phyloP scores from a whole-genome alignment of 2,888 invertebrate genomes.

The Stegana nigrithorax region DNA sequence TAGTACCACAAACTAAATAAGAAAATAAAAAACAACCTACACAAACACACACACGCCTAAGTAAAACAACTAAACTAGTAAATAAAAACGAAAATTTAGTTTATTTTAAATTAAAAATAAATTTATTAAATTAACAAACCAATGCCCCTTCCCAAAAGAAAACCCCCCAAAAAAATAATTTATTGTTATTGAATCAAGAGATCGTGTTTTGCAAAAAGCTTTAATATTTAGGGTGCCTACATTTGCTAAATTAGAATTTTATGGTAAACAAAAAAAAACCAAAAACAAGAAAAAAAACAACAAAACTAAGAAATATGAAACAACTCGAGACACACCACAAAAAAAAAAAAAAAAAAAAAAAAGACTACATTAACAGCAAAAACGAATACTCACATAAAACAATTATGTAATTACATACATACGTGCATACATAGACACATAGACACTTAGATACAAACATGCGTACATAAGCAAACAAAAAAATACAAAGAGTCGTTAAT shows the following conservation, averaged over 20 bases:
- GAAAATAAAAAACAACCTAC: not conserved
- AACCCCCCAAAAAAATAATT: conserved; percentile 32
- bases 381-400: conserved; percentile 21
- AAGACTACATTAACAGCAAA: conserved; percentile 8
- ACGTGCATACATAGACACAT: conserved; percentile 18
- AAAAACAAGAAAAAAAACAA: conserved; percentile 29
- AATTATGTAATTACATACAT: too few relatives aligned
- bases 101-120: conserved; percentile 17
- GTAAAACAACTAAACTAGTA: conserved; percentile 27
- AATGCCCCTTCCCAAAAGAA: too few relatives aligned
- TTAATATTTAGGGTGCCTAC: conserved; percentile 70
- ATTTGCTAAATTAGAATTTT: conserved; percentile 69
- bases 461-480: conserved; percentile 16
- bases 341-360: conserved; percentile 22
- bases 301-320: conserved; percentile 19
- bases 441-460: conserved; percentile 21
- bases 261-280: conserved; percentile 45
- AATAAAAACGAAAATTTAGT: conserved; percentile 27
- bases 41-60: too few relatives aligned
- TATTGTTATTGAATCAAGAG: conserved; percentile 62
- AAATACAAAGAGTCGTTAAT: conserved; percentile 37
- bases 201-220: conserved; percentile 69
- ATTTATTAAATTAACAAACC: conserved; percentile 29
- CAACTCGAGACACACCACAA: not conserved
- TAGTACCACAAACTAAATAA: conserved; percentile 36